phyloP scores from a whole-genome alignment of 2,113 vertebrate species.

The Solenodon paradoxus region DNA sequence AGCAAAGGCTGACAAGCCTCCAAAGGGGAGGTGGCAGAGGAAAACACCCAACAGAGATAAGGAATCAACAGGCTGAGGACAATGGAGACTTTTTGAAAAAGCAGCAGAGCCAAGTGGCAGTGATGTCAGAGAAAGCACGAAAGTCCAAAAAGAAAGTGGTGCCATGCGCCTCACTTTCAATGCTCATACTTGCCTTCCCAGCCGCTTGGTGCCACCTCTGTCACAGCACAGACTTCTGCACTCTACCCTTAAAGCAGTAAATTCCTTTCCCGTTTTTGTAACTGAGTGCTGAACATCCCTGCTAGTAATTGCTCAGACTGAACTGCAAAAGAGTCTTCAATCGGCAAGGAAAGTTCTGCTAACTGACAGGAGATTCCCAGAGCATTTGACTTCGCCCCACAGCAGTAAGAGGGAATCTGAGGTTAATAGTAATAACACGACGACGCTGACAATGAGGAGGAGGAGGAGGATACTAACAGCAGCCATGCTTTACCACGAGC shows the following conservation, averaged over 20 bases:
- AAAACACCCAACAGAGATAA: not conserved
- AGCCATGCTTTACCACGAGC: not conserved
- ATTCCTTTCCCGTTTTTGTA: not conserved
- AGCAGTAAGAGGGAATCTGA: not conserved
- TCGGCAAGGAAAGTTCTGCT: not conserved
- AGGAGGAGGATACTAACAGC: too few species aligned
- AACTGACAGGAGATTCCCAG: not conserved
- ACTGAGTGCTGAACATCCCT: not conserved
- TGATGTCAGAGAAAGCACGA: not conserved
- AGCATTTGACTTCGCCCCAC: not conserved
- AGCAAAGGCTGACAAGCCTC: not conserved
- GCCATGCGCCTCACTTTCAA: not conserved
- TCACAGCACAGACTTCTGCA: not conserved
- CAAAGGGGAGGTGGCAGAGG: not conserved
- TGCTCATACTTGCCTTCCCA: slow-evolving; percentile 54
- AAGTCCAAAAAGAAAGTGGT: not conserved
- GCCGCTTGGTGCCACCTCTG: slow-evolving; percentile 5
- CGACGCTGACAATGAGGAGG: too few species aligned
- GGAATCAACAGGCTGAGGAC: not conserved
- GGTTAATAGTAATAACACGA: too few species aligned
- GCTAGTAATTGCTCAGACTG: not conserved
- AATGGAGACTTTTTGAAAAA: not conserved
- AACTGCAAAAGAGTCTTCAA: not conserved
- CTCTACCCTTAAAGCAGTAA: not conserved
- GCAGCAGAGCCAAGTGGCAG: not conserved